Conservation (phyloP, 2,888 invertebrate genomes). For the Agrochola lota region DNA sequence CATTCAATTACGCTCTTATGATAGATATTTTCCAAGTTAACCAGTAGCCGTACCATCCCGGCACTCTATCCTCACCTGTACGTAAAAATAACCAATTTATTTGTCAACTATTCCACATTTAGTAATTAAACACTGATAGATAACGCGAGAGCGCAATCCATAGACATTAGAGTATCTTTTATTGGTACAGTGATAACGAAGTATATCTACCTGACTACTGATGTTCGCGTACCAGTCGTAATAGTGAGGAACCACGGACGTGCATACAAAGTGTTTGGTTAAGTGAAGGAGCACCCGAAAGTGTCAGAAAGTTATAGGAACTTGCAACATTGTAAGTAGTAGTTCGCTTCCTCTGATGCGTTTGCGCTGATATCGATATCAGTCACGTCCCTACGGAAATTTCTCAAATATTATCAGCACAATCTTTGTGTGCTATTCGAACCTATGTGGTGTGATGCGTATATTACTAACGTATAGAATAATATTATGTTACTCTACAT, state of each 20-base stretch:
- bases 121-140: slow-evolving; percentile 74
- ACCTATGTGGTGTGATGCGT: slow-evolving; percentile 23
- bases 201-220: slow-evolving; percentile 78
- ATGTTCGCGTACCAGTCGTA: slow-evolving; percentile 73
- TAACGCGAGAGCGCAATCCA: slow-evolving; percentile 79
- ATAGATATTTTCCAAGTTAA: too few relatives aligned
- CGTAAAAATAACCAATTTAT: slow-evolving; percentile 31
- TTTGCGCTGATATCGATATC: slow-evolving; percentile 8
- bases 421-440: slow-evolving; percentile 31
- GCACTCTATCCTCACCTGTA: too few relatives aligned
- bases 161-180: slow-evolving; percentile 85
- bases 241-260: slow-evolving; percentile 65
- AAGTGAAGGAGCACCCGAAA: slow-evolving; percentile 14
- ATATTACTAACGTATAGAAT: slow-evolving; percentile 14
- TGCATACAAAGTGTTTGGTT: slow-evolving; percentile 35
- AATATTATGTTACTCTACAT: slow-evolving; percentile 17
- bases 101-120: slow-evolving; percentile 67
- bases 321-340: slow-evolving; percentile 25
- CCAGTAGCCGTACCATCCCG: too few relatives aligned
- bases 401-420: slow-evolving; percentile 50
- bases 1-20: too few relatives aligned
- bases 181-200: slow-evolving; percentile 86
- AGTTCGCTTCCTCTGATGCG: background rate
- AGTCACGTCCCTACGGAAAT: slow-evolving; percentile 33
- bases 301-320: background rate